A percentile compares a stretch with the other conserved stretches of the same genome.
These are phyloP conservation scores for Cladopsammia gracilis DNA, from an alignment of 64 coral and sea anemone species.

Conservation along the genomic window DNA sequence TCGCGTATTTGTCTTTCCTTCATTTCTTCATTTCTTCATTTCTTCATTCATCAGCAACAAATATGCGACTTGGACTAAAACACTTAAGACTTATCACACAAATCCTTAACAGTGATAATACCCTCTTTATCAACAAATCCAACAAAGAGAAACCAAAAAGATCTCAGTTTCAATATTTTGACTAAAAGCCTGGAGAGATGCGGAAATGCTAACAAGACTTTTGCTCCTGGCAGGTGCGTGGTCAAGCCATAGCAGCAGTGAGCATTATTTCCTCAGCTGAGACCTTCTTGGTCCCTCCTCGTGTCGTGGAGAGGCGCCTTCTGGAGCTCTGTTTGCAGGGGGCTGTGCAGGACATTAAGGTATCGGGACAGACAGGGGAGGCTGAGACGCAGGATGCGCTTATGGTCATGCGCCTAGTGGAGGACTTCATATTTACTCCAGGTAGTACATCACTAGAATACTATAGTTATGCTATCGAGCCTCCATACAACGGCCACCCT, in stretches of 20 bases:
- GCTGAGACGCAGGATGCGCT: conserved; percentile 84
- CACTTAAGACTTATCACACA: too few species aligned
- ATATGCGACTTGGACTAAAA: too few species aligned
- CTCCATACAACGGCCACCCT: too few species aligned
- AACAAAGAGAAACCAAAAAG: too few species aligned
- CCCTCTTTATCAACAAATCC: too few species aligned
- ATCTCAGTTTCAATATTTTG: neutral
- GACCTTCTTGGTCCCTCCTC: conserved; percentile 81
- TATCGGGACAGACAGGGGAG: conserved; percentile 93
- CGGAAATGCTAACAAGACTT: neutral
- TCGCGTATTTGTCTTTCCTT: too few species aligned
- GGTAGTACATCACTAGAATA: conserved; percentile 34
- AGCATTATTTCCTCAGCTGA: conserved; percentile 86
- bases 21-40: neutral
- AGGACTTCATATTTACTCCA: conserved; percentile 96
- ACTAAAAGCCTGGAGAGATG: too few species aligned
- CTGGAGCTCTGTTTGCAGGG: conserved; percentile 87
- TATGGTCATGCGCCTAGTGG: conserved; percentile 89
- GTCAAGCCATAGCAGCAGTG: conserved; percentile 91
- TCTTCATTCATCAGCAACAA: neutral
- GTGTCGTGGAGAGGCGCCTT: conserved; percentile 85
- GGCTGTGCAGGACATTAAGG: conserved; percentile 84
- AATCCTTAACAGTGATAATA: too few species aligned
- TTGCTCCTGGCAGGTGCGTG: conserved; percentile 74
- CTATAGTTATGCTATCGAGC: too few species aligned